Conservation (phyloP, 1,140 invertebrate species). For the Zaprionus inermis region DNA sequence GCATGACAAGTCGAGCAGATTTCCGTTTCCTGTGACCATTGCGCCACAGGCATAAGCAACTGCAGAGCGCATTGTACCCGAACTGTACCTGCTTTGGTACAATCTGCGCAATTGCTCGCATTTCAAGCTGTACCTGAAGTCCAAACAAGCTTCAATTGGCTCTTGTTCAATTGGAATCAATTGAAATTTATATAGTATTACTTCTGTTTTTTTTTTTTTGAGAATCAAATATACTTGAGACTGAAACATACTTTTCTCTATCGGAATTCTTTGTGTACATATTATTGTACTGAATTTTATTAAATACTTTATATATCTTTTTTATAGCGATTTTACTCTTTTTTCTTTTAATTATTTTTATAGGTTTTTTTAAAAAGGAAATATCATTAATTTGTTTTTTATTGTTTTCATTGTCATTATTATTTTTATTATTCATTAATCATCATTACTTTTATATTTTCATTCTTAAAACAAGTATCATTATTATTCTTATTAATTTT, state of each 20-base stretch:
- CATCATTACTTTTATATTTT: no score
- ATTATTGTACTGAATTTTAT: not conserved
- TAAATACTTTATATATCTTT: not conserved
- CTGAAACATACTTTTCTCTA: not conserved
- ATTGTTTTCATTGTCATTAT: not conserved
- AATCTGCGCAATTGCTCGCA: not conserved
- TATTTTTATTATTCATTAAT: not conserved
- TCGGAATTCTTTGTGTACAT: no score
- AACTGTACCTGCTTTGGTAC: not conserved
- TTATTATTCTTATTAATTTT: not conserved
- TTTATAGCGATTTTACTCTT: not conserved
- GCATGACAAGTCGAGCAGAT: conserved; percentile 20
- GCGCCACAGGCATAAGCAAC: conserved; percentile 1
- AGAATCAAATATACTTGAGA: not conserved
- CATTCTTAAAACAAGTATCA: not conserved
- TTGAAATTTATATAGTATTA: not conserved
- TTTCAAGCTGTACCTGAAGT: not conserved
- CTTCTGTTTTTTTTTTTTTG: not conserved
- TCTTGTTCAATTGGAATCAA: not conserved
- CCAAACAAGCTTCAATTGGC: not conserved
- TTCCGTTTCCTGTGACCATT: conserved; percentile 25
- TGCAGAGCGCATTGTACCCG: not conserved
- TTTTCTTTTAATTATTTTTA: not conserved
- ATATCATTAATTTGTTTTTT: not conserved
- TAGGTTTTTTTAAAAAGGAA: not conserved